phyloP scores from a whole-genome alignment of 2,113 vertebrate genomes.

The Anolis carolinensis region DNA sequence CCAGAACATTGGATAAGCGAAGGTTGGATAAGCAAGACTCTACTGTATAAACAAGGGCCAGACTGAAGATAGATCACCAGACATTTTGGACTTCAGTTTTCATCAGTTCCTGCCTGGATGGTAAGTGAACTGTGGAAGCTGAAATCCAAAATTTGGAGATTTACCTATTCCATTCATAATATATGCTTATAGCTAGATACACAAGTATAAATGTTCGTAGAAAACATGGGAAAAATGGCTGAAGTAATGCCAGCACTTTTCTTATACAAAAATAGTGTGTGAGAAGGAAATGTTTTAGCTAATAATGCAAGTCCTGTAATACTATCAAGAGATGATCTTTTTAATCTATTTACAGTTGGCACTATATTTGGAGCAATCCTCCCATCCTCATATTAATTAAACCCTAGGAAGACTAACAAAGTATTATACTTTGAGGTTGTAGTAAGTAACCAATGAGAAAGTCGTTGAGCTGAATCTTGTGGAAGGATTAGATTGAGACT shows the following conservation, averaged over 20 bases:
- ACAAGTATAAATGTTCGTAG: not conserved
- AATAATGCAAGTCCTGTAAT: not conserved
- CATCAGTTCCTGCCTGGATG: too few relatives aligned
- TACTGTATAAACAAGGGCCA: too few relatives aligned
- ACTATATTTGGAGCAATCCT: constrained; percentile 12
- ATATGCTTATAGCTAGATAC: not conserved
- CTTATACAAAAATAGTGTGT: accelerated
- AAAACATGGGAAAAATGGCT: not conserved
- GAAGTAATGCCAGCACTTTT: not conserved
- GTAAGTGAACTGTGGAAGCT: too few relatives aligned
- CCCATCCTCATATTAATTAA: constrained; percentile 36
- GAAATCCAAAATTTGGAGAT: too few relatives aligned
- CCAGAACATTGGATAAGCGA: too few relatives aligned
- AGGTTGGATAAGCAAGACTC: too few relatives aligned
- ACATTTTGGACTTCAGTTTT: too few relatives aligned
- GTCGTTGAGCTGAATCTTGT: not conserved
- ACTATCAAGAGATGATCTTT: constrained; percentile 7
- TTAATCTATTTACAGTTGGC: not conserved
- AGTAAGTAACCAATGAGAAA: constrained; percentile 1
- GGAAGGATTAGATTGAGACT: not conserved
- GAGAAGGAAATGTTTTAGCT: not conserved
- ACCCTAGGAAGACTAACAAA: constrained; percentile 13
- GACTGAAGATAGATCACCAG: too few relatives aligned
- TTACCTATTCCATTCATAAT: too few relatives aligned
- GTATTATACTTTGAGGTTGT: constrained; percentile 29